Evolutionary conservation across 2,113 vertebrate genomes (phyloP).

Genomic region (Solenodon paradoxus): DNA sequence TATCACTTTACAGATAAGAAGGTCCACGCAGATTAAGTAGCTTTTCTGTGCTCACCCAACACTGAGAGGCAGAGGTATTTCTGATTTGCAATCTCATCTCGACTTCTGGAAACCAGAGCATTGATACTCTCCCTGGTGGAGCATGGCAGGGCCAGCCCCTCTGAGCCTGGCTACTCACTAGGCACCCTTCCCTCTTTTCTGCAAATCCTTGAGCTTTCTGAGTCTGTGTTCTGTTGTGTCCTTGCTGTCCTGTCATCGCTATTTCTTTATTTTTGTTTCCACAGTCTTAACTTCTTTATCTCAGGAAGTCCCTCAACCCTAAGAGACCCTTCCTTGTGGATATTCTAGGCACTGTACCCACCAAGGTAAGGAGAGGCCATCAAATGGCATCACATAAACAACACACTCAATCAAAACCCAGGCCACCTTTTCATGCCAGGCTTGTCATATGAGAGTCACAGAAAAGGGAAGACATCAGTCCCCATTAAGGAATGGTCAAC

Average conservation of each 20-base stretch:
- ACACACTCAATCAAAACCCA: not conserved
- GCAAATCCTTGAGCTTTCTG: not conserved
- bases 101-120: not conserved
- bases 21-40: not conserved
- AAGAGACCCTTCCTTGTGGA: not conserved
- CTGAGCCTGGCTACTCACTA: too few species aligned
- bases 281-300: not conserved
- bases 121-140: not conserved
- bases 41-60: not conserved
- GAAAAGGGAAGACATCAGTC: not conserved
- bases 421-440: not conserved
- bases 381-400: not conserved
- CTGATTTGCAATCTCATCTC: not conserved
- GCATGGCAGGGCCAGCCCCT: too few species aligned
- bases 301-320: not conserved
- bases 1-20: not conserved
- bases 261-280: not conserved
- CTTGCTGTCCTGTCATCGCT: not conserved
- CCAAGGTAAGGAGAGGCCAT: not conserved
- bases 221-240: not conserved
- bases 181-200: not conserved
- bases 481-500: not conserved
- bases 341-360: not conserved
- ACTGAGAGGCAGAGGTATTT: not conserved
- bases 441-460: not conserved